These are phyloP conservation scores for Hedya salicella DNA, from an alignment of 2,888 invertebrate genomes.

Conservation along the genomic window DNA sequence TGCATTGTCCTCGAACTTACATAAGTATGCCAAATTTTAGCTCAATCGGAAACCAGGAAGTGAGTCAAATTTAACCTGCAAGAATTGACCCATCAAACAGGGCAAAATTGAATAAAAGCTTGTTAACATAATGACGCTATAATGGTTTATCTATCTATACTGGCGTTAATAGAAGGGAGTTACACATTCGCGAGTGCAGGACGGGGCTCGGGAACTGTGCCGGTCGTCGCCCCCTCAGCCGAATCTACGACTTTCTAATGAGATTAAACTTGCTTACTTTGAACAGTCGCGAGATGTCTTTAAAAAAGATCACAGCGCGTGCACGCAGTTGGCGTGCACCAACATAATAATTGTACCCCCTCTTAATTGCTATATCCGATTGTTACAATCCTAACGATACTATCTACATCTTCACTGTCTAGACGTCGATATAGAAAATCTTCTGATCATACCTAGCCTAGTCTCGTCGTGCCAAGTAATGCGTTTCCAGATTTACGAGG, in stretches of 20 bases:
- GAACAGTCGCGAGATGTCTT: slow-evolving; percentile 54
- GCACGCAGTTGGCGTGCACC: slow-evolving; percentile 57
- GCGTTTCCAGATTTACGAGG: slow-evolving; percentile 47
- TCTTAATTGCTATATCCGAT: slow-evolving; percentile 62
- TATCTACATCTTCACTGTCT: slow-evolving; percentile 44
- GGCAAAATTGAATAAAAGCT: too few species aligned
- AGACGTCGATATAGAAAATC: not conserved
- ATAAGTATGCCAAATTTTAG: too few species aligned
- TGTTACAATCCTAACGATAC: slow-evolving; percentile 52
- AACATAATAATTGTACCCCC: slow-evolving; percentile 59
- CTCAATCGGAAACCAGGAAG: too few species aligned
- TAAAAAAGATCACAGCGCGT: slow-evolving; percentile 57
- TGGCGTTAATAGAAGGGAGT: slow-evolving; percentile 55
- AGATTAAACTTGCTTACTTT: slow-evolving; percentile 67
- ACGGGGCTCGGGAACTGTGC: slow-evolving; percentile 66
- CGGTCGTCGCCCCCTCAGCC: slow-evolving; percentile 71
- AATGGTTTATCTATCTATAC: slow-evolving; percentile 40
- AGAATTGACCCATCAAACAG: too few species aligned
- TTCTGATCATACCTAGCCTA: slow-evolving; percentile 42
- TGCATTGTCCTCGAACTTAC: too few species aligned
- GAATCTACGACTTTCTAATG: slow-evolving; percentile 81
- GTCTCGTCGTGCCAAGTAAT: slow-evolving; percentile 45
- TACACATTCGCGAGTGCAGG: slow-evolving; percentile 67
- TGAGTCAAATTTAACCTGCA: too few species aligned
- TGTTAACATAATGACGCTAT: slow-evolving; percentile 18